These are phyloP conservation scores for Tupiocoris notatus DNA, from an alignment of 2,888 invertebrate species.

Conservation along the genomic window DNA sequence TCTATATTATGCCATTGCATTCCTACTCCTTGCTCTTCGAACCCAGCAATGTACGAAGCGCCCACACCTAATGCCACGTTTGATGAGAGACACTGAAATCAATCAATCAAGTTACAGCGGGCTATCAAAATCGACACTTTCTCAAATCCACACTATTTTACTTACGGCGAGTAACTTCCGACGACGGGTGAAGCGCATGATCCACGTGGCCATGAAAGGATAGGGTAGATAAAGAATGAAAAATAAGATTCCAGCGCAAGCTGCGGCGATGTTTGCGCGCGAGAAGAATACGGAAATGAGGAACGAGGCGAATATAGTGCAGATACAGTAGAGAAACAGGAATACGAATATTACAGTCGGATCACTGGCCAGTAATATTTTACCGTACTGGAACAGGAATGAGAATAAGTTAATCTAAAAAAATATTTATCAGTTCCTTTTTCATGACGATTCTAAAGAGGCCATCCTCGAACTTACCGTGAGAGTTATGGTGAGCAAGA, in stretches of 20 bases:
- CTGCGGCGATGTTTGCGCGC: constrained; percentile 61
- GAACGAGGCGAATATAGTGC: constrained; percentile 58
- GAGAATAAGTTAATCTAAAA: too few relatives aligned
- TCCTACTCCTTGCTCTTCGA: constrained; percentile 69
- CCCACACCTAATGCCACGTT: constrained; percentile 81
- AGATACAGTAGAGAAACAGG: constrained; percentile 60
- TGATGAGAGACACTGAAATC: constrained; percentile 69
- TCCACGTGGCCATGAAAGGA: constrained; percentile 53
- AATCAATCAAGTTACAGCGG: too few relatives aligned
- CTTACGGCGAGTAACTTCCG: constrained; percentile 9
- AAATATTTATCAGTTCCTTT: too few relatives aligned
- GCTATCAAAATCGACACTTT: too few relatives aligned
- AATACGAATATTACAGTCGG: constrained; percentile 66
- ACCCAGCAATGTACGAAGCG: constrained; percentile 69
- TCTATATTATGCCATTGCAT: constrained; percentile 64
- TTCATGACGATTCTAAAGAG: too few relatives aligned
- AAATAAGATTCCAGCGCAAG: constrained; percentile 57
- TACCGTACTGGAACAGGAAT: constrained; percentile 61
- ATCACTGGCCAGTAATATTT: constrained; percentile 69
- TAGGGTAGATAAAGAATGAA: constrained; percentile 56
- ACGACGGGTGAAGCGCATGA: constrained; percentile 42
- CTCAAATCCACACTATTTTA: too few relatives aligned
- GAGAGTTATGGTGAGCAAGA: constrained; percentile 67
- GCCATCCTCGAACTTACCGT: constrained; percentile 49
- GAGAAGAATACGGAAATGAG: constrained; percentile 61